Conservation (phyloP, 1,140 invertebrate genomes). For the Prorops nasuta region DNA sequence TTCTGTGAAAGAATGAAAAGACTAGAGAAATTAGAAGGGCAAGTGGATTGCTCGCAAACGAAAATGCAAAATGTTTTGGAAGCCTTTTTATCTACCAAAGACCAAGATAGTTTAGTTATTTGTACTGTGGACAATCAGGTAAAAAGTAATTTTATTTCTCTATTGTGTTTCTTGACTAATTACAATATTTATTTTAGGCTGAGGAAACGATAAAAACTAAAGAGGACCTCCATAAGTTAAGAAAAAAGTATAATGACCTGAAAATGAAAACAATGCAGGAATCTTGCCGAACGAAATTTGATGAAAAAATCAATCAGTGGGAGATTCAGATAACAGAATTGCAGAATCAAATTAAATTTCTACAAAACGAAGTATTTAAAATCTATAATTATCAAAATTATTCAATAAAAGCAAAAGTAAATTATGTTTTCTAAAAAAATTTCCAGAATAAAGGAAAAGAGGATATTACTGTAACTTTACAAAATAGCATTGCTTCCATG, state of each 20-base stretch:
- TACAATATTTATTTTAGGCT: constrained; percentile 24
- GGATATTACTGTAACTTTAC: constrained; percentile 36
- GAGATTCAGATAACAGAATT: constrained; percentile 28
- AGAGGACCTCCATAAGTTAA: constrained; percentile 34
- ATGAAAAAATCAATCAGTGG: constrained; percentile 29
- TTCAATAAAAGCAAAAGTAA: no score
- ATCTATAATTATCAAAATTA: no score
- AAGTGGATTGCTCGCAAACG: constrained; percentile 45
- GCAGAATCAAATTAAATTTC: constrained; percentile 32
- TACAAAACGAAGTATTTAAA: constrained; percentile 37
- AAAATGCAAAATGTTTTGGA: constrained; percentile 50
- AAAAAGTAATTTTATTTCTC: no score
- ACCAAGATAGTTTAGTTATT: constrained; percentile 25
- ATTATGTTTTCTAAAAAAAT: no score
- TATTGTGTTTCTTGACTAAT: no score
- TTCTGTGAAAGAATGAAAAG: constrained; percentile 33
- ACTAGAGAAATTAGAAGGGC: constrained; percentile 42
- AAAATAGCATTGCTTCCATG: constrained; percentile 29
- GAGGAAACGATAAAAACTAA: constrained; percentile 37
- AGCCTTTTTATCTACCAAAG: constrained; percentile 33
- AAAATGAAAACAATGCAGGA: constrained; percentile 30
- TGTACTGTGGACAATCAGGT: neutral
- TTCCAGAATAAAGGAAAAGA: constrained; percentile 35
- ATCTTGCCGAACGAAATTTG: constrained; percentile 24
- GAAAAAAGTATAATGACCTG: constrained; percentile 40